phyloP scores from a whole-genome alignment of 2,113 vertebrate genomes.

The Nothocercus nigrocapillus region DNA sequence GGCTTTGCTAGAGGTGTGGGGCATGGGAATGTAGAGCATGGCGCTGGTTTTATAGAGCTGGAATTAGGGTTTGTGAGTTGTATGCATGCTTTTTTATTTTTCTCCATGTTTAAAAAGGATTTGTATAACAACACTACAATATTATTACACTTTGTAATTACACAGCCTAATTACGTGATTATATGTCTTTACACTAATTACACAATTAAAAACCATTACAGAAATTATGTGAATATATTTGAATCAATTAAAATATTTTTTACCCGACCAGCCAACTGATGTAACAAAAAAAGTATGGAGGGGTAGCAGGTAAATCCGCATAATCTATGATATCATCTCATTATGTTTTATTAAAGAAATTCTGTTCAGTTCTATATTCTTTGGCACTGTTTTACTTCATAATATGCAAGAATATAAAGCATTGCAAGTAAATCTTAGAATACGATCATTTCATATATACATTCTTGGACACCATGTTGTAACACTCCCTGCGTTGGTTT shows the following conservation, averaged over 20 bases:
- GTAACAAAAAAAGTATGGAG: not conserved
- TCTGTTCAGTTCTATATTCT: not conserved
- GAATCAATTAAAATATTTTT: constrained; percentile 62
- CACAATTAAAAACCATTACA: constrained; percentile 68
- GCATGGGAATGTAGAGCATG: not conserved
- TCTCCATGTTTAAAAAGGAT: constrained; percentile 20
- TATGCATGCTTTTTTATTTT: not conserved
- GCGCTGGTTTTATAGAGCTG: not conserved
- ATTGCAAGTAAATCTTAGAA: not conserved
- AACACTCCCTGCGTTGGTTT: not conserved
- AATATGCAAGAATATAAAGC: not conserved
- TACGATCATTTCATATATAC: not conserved
- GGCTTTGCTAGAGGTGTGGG: not conserved
- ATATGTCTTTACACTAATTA: constrained; percentile 70
- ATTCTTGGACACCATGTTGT: not conserved
- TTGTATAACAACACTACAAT: constrained; percentile 37
- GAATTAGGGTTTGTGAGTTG: not conserved
- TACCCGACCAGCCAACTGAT: not conserved
- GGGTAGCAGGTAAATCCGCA: not conserved
- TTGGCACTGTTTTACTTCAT: not conserved
- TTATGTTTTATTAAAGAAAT: not conserved
- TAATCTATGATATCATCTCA: not conserved
- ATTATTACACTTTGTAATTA: constrained; percentile 73
- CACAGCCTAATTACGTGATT: constrained; percentile 63
- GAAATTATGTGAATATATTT: constrained; percentile 55